A percentile compares a stretch with the other conserved stretches of the same genome.
phyloP scores from a whole-genome alignment of 2,888 invertebrate species.

The Leptothorax acervorum region DNA sequence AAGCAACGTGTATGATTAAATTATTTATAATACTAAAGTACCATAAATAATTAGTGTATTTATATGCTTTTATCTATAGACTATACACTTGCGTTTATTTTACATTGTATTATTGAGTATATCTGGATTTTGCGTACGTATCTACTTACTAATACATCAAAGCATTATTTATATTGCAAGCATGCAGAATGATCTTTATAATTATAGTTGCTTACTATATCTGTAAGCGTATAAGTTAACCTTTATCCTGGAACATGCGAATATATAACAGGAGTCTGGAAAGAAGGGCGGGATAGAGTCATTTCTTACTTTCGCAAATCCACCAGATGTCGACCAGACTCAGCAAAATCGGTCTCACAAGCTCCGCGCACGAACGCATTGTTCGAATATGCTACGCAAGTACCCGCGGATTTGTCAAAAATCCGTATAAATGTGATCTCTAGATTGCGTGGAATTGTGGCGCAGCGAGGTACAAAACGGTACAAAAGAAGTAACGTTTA shows the following conservation, averaged over 20 bases:
- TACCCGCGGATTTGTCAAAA: conserved; percentile 52
- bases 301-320: conserved; percentile 63
- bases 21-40: background rate
- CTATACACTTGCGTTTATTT: background rate
- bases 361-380: conserved; percentile 63
- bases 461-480: background rate
- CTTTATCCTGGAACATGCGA: background rate
- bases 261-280: conserved; percentile 15
- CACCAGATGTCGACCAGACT: conserved; percentile 65
- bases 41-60: background rate
- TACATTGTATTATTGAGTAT: background rate
- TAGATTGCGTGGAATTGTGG: background rate
- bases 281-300: conserved; percentile 21
- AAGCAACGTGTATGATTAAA: background rate
- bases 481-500: background rate
- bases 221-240: background rate
- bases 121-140: background rate
- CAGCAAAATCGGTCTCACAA: conserved; percentile 70
- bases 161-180: background rate
- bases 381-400: conserved; percentile 65
- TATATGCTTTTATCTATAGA: background rate
- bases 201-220: background rate
- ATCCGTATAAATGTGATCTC: conserved; percentile 36
- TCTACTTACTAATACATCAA: background rate
- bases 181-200: background rate